These are phyloP conservation scores for Furcula furcula DNA, from an alignment of 2,888 invertebrate species.

Conservation along the genomic window DNA sequence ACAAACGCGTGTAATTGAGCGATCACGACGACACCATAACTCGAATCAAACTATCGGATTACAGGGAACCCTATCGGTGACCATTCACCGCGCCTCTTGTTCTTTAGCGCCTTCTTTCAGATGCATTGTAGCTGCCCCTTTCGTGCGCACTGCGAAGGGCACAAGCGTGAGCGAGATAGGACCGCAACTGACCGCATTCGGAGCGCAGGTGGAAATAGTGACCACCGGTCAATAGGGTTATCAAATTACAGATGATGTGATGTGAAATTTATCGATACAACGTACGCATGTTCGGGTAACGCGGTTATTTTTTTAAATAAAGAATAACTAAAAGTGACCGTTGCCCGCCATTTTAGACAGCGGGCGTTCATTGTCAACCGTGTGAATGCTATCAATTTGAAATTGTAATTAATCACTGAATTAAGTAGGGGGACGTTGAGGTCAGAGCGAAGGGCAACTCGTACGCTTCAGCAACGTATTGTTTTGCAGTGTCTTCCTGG, in stretches of 20 bases:
- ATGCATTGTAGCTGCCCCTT: constrained; percentile 28
- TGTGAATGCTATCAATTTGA: constrained; percentile 70
- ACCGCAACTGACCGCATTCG: constrained; percentile 32
- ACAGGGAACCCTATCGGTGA: constrained; percentile 55
- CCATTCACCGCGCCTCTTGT: constrained; percentile 39
- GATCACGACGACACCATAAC: constrained; percentile 64
- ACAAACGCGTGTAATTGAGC: constrained; percentile 74
- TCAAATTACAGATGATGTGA: constrained; percentile 62
- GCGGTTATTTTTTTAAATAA: constrained; percentile 37
- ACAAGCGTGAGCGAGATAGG: constrained; percentile 28
- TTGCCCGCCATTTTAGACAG: constrained; percentile 42
- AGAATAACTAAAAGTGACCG: constrained; percentile 44
- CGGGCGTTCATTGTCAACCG: constrained; percentile 53
- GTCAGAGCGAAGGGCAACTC: constrained; percentile 59
- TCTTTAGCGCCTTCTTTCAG: constrained; percentile 42
- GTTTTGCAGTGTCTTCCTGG: constrained; percentile 33
- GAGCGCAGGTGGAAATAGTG: constrained; percentile 63
- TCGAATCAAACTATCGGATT: constrained; percentile 68
- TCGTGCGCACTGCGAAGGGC: constrained; percentile 13
- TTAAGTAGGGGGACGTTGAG: constrained; percentile 43
- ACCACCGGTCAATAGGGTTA: constrained; percentile 70
- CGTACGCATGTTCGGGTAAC: constrained; percentile 58
- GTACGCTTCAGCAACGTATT: constrained; percentile 21
- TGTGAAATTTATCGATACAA: constrained; percentile 65
- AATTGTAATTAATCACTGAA: constrained; percentile 63